Percentiles rank a stretch among this genome's conserved stretches.
These are phyloP conservation scores for Gymnobelideus leadbeateri DNA, from an alignment of 2,113 vertebrate species.

Conservation along the genomic window DNA sequence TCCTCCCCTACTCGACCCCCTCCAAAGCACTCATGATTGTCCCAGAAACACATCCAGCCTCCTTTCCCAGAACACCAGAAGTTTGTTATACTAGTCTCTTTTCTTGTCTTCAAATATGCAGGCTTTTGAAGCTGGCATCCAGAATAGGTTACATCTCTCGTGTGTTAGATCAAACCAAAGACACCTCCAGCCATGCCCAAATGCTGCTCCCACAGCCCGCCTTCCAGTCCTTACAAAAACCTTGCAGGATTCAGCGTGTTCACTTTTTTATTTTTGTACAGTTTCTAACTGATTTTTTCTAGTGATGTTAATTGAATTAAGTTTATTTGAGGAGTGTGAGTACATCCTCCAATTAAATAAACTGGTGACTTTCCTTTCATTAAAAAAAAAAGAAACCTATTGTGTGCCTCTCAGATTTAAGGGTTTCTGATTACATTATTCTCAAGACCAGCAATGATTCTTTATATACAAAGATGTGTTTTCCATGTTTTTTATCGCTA, in stretches of 20 bases:
- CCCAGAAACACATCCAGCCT: conserved; percentile 43
- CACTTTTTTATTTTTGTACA: conserved; percentile 92
- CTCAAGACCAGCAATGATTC: conserved; percentile 99
- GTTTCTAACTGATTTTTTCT: conserved; percentile 96
- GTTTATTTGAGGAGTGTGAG: conserved; percentile 90
- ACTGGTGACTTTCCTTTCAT: conserved; percentile 90
- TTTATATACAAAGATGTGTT: conserved; percentile 98
- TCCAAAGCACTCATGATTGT: conserved; percentile 38
- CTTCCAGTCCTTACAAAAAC: conserved; percentile 96
- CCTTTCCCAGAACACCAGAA: conserved; percentile 75
- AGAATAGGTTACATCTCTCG: conserved; percentile 92
- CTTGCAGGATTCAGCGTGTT: conserved; percentile 93
- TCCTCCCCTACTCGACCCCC: neutral
- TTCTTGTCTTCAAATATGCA: conserved; percentile 83
- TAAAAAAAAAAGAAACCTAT: conserved; percentile 90
- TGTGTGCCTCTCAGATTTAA: conserved; percentile 99
- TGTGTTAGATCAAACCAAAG: conserved; percentile 99
- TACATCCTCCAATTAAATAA: conserved; percentile 84
- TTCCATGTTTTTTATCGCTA: conserved; percentile 94
- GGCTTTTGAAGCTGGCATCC: conserved; percentile 83
- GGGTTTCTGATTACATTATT: conserved; percentile 97
- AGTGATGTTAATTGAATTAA: conserved; percentile 93
- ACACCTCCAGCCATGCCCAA: conserved; percentile 97
- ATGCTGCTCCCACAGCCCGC: conserved; percentile 98
- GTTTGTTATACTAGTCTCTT: conserved; percentile 83